Conservation (phyloP, 2,888 invertebrate genomes). For the Harpalus rufipes region DNA sequence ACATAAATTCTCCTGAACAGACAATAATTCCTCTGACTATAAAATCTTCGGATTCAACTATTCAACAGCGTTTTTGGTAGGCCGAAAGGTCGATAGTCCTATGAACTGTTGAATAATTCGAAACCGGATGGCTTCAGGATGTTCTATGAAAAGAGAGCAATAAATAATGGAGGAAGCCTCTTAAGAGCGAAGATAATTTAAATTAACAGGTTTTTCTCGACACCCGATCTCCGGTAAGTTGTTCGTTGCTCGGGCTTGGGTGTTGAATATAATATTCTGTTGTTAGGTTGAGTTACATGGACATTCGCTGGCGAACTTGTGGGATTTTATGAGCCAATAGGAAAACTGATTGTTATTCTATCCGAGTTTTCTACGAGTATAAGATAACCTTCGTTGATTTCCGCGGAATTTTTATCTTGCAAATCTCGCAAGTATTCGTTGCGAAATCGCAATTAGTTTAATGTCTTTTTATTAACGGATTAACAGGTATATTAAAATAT, state of each 20-base stretch:
- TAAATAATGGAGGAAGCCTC: constrained; percentile 66
- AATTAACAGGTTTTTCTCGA: constrained; percentile 64
- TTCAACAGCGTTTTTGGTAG: background rate
- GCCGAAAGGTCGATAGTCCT: constrained; percentile 62
- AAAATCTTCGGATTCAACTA: background rate
- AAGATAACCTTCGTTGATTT: constrained; percentile 27
- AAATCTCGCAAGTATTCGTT: too few relatives aligned
- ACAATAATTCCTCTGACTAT: constrained; percentile 12
- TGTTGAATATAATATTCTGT: constrained; percentile 9
- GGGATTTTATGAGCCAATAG: constrained; percentile 42
- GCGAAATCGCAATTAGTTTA: too few relatives aligned
- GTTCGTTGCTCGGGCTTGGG: background rate
- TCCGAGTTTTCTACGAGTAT: constrained; percentile 10
- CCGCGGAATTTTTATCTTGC: constrained; percentile 28
- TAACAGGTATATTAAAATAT: too few relatives aligned
- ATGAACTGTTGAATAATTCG: constrained; percentile 67
- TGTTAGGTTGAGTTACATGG: constrained; percentile 31
- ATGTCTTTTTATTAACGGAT: too few relatives aligned
- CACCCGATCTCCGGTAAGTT: constrained; percentile 39
- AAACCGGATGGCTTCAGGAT: constrained; percentile 66
- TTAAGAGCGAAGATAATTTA: constrained; percentile 61
- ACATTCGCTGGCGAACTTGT: constrained; percentile 32
- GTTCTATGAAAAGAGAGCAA: constrained; percentile 65
- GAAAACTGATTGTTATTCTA: constrained; percentile 46
- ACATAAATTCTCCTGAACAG: constrained; percentile 28